Conservation (phyloP, 2,888 invertebrate genomes). For the Micropterix aruncella region DNA sequence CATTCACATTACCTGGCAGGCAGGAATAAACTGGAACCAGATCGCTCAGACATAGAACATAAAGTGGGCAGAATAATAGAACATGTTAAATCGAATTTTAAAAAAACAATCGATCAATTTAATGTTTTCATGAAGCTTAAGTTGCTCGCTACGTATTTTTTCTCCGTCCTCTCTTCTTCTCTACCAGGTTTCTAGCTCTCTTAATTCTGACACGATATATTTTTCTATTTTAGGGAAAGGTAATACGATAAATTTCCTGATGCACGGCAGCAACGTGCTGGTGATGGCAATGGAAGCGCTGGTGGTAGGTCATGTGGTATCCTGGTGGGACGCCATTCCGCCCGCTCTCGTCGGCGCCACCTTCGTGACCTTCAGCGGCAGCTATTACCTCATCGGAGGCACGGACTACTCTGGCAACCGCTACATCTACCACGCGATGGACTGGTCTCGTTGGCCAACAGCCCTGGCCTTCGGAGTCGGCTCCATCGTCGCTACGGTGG, state of each 20-base stretch:
- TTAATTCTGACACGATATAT: too few relatives aligned
- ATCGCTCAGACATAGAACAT: too few relatives aligned
- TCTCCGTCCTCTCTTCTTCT: too few relatives aligned
- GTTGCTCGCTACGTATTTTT: too few relatives aligned
- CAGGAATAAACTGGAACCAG: too few relatives aligned
- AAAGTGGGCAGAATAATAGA: too few relatives aligned
- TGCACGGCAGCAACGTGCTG: not conserved
- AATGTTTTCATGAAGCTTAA: too few relatives aligned
- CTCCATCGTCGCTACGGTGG: not conserved
- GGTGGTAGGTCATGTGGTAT: not conserved
- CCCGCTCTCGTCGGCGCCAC: not conserved
- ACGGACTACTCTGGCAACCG: conserved; percentile 40
- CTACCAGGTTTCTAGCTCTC: too few relatives aligned
- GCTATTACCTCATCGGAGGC: not conserved
- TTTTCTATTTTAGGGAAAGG: too few relatives aligned
- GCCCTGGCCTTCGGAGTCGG: not conserved
- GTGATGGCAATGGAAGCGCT: not conserved
- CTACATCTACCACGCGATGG: conserved; percentile 61
- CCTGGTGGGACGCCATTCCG: not conserved
- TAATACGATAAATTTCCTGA: not conserved
- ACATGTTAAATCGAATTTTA: too few relatives aligned
- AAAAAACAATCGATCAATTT: too few relatives aligned
- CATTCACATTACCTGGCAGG: too few relatives aligned
- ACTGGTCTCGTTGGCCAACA: conserved; percentile 42
- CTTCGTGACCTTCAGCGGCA: not conserved